These are phyloP conservation scores for Sussaba pulchella DNA, from an alignment of 2,888 invertebrate species.

Conservation along the genomic window DNA sequence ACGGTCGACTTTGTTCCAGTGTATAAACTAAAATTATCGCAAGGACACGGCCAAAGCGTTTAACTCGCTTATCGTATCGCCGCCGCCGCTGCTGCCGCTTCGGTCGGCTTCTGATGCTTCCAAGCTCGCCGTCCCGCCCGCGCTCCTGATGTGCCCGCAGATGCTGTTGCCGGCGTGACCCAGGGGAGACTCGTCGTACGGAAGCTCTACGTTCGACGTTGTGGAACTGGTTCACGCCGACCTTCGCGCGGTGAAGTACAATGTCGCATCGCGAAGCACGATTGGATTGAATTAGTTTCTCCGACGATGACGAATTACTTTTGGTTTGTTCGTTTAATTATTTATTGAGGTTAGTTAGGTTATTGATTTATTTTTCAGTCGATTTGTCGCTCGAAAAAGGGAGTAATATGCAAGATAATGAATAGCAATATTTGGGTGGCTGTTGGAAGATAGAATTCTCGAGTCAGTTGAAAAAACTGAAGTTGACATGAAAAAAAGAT, in stretches of 20 bases:
- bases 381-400: too few relatives aligned
- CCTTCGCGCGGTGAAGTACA: constrained; percentile 45
- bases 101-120: not conserved
- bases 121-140: too few relatives aligned
- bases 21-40: constrained; percentile 47
- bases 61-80: constrained; percentile 41
- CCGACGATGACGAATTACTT: not conserved
- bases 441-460: too few relatives aligned
- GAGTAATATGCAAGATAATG: too few relatives aligned
- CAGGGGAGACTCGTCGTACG: constrained; percentile 40
- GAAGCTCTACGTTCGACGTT: constrained; percentile 49
- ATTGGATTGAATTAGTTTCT: constrained; percentile 7
- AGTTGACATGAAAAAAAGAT: too few relatives aligned
- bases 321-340: too few relatives aligned
- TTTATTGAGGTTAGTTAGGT: too few relatives aligned
- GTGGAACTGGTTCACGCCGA: constrained; percentile 40
- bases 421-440: too few relatives aligned
- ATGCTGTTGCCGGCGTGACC: too few relatives aligned
- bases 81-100: not conserved
- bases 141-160: too few relatives aligned
- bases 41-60: constrained; percentile 52
- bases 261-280: constrained; percentile 39
- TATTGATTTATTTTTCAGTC: too few relatives aligned
- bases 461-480: too few relatives aligned
- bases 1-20: constrained; percentile 23